Conservation (phyloP, 2,797 vertebrate species). For the Luscinia megarhynchos region DNA sequence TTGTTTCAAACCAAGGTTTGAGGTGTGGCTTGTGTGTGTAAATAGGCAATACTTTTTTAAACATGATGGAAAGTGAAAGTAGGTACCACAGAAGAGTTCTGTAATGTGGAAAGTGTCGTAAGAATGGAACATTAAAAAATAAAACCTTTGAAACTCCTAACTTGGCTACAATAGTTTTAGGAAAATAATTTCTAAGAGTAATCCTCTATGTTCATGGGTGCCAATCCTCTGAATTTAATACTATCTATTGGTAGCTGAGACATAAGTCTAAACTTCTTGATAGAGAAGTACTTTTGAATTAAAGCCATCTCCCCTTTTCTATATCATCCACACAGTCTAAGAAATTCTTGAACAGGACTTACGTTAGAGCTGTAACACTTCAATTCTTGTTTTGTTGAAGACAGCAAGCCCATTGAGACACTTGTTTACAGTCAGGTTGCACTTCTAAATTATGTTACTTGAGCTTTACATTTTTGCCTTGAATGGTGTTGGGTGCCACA, state of each 20-base stretch:
- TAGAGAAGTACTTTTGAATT: background rate
- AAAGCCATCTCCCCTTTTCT: background rate
- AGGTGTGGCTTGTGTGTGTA: background rate
- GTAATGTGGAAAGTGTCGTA: rapidly evolving
- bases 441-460: background rate
- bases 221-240: background rate
- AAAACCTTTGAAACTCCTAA: background rate
- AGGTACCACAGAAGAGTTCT: background rate
- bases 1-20: background rate
- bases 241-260: background rate
- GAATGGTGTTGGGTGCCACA: background rate
- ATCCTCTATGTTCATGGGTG: background rate
- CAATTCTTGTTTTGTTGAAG: background rate
- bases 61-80: rapidly evolving
- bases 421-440: background rate
- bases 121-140: background rate
- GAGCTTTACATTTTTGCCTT: background rate
- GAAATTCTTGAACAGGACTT: background rate
- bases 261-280: background rate
- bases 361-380: background rate
- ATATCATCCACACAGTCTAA: background rate
- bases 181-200: background rate
- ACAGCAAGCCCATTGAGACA: background rate
- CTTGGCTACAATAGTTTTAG: background rate
- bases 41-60: background rate